Evolutionary conservation across 2,888 invertebrate species (phyloP).

Genomic region (Scaptodrosophila latifasciaeformis): DNA sequence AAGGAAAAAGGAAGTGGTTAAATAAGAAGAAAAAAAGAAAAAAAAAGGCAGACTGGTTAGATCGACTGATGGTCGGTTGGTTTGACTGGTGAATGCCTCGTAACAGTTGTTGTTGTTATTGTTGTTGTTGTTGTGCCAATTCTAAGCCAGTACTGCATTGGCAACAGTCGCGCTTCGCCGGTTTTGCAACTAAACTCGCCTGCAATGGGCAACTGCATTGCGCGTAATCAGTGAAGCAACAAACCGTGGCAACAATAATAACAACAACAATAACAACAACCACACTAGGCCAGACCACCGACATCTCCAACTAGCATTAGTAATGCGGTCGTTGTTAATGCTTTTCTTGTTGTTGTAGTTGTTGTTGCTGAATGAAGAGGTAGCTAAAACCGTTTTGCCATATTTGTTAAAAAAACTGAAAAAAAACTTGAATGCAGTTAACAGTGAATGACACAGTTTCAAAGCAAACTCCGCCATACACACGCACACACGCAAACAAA

Average conservation of each 20-base stretch:
- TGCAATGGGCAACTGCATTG: conserved; percentile 49
- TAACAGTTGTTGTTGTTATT: conserved; percentile 53
- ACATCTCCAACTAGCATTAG: conserved; percentile 31
- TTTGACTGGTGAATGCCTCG: conserved; percentile 38
- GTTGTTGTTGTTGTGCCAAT: conserved; percentile 50
- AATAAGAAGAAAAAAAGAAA: conserved; percentile 23
- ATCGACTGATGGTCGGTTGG: too few relatives aligned
- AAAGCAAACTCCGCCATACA: conserved; percentile 15
- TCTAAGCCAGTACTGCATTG: conserved; percentile 61
- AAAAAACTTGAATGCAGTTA: conserved; percentile 56
- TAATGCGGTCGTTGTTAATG: conserved; percentile 25
- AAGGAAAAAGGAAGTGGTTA: conserved; percentile 62
- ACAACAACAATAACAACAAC: too few relatives aligned
- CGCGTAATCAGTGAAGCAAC: conserved; percentile 69
- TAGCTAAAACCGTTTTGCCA: conserved; percentile 31
- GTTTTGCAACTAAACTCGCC: conserved; percentile 50
- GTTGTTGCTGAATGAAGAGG: conserved; percentile 28
- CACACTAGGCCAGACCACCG: conserved; percentile 25
- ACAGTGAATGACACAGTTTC: conserved; percentile 63
- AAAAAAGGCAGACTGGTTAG: conserved; percentile 27
- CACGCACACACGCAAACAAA: conserved; percentile 24
- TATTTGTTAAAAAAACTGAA: conserved; percentile 21
- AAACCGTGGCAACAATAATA: conserved; percentile 59
- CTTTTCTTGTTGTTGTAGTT: too few relatives aligned
- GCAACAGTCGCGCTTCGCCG: conserved; percentile 70